Evolutionary conservation across 2,113 vertebrate species (phyloP).

Genomic region (Eretmochelys imbricata): DNA sequence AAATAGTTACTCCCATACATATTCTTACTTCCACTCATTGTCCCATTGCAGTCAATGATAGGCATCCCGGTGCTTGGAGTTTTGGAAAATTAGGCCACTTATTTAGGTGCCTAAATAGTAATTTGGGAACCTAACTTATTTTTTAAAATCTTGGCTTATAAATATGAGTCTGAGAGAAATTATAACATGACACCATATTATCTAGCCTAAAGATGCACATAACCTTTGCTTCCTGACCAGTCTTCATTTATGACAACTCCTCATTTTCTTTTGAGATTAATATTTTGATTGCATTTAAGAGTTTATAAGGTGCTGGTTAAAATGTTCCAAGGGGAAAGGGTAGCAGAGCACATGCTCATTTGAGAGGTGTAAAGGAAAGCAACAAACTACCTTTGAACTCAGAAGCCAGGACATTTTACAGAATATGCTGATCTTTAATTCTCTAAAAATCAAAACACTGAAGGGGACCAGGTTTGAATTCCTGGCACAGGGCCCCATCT

Average conservation of each 20-base stretch:
- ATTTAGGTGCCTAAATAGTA: neutral
- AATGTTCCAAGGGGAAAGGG: neutral
- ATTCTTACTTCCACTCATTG: neutral
- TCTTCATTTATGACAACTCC: neutral
- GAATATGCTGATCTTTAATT: neutral
- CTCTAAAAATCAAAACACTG: neutral
- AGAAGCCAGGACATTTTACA: neutral
- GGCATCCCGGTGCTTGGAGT: neutral
- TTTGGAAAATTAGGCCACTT: neutral
- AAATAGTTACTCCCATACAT: neutral
- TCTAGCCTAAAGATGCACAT: neutral
- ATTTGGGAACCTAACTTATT: neutral
- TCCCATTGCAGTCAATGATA: neutral
- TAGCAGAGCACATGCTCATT: neutral
- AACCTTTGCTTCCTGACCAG: neutral
- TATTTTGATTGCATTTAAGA: neutral
- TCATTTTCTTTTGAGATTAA: neutral
- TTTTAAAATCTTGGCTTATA: slow-evolving; percentile 12
- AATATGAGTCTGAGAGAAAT: neutral
- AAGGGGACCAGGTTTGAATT: neutral
- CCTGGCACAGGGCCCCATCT: neutral
- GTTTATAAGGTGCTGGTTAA: neutral
- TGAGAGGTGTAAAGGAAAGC: neutral
- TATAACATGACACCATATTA: neutral
- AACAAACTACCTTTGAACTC: neutral